Conservation (phyloP, 2,113 vertebrate species). For the Dendropsophus ebraccatus region DNA sequence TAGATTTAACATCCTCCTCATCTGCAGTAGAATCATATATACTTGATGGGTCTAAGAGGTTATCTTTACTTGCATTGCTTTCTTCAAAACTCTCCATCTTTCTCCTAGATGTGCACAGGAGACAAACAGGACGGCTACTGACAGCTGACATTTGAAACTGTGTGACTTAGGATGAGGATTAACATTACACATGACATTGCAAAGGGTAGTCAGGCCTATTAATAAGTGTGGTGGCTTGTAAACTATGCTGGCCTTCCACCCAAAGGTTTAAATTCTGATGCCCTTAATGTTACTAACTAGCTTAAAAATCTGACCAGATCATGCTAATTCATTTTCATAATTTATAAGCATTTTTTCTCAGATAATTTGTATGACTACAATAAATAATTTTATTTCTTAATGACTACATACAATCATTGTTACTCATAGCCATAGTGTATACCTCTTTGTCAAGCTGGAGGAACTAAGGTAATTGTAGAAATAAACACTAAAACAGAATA, state of each 20-base stretch:
- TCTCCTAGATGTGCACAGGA: conserved; percentile 77
- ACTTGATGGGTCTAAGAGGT: conserved; percentile 77
- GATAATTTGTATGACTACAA: background rate
- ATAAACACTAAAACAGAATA: too few relatives aligned
- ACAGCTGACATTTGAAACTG: conserved; percentile 81
- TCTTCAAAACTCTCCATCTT: conserved; percentile 86
- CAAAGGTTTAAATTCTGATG: conserved; percentile 71
- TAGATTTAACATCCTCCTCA: conserved; percentile 73
- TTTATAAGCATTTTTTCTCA: background rate
- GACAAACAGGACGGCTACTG: conserved; percentile 75
- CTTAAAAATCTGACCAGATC: background rate
- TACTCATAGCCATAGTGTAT: too few relatives aligned
- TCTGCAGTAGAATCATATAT: conserved; percentile 69
- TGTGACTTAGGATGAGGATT: conserved; percentile 86
- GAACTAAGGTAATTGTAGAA: too few relatives aligned
- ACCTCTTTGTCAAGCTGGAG: too few relatives aligned
- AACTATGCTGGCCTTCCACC: conserved; percentile 80
- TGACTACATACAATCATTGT: too few relatives aligned
- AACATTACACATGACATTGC: conserved; percentile 91
- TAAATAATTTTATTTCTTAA: too few relatives aligned
- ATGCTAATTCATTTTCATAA: background rate
- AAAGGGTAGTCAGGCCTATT: conserved; percentile 84
- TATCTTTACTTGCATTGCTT: conserved; percentile 68
- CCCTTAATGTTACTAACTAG: conserved; percentile 57
- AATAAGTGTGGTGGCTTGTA: conserved; percentile 82